A percentile compares a stretch with the other conserved stretches of the same genome.
Conservation (phyloP, 2,797 vertebrate species). For the Halcyon leucocephala region DNA sequence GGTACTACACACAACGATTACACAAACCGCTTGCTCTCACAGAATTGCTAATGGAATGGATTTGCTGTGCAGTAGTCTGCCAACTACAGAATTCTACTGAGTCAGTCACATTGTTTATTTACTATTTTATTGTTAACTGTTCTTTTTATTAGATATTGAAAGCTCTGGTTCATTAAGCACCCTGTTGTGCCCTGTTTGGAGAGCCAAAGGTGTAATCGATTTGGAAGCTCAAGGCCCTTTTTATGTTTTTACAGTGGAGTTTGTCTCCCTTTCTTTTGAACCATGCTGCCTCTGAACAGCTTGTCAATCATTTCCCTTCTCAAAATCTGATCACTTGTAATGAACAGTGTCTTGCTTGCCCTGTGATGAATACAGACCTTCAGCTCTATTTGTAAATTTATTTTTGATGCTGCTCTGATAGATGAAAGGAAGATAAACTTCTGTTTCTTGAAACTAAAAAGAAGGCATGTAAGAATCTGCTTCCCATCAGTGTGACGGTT, state of each 20-base stretch:
- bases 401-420: background rate
- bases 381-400: background rate
- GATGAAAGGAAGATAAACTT: background rate
- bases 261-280: background rate
- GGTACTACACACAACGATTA: background rate
- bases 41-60: background rate
- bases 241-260: background rate
- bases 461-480: background rate
- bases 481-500: background rate
- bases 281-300: background rate
- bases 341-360: background rate
- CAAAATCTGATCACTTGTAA: background rate
- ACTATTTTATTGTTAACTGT: background rate
- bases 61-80: background rate
- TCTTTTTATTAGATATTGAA: background rate
- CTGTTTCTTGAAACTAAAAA: background rate
- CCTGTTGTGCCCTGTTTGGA: background rate
- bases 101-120: background rate
- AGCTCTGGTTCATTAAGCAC: background rate
- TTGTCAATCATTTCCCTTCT: background rate
- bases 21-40: background rate
- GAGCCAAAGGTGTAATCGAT: background rate
- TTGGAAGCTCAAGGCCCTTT: background rate
- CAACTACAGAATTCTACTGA: background rate
- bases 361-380: background rate